Conservation (phyloP, 2,888 invertebrate species). For the Agrochola macilenta region DNA sequence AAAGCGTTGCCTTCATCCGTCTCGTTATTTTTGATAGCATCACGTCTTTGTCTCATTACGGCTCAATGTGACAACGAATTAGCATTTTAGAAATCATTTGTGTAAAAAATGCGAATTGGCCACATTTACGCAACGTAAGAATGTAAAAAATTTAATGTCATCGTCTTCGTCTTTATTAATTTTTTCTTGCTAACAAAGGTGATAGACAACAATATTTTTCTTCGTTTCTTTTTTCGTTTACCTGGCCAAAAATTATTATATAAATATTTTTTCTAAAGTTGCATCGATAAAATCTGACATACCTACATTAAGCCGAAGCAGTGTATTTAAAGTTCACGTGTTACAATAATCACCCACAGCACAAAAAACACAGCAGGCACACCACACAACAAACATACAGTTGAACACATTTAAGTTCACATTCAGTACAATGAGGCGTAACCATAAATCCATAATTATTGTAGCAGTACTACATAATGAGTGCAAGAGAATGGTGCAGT, state of each 20-base stretch:
- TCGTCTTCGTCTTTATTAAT: not conserved
- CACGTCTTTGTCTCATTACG: slow-evolving; percentile 33
- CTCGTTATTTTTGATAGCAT: slow-evolving; percentile 52
- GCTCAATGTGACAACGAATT: slow-evolving; percentile 35
- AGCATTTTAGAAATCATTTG: slow-evolving; percentile 25
- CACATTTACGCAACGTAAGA: not conserved
- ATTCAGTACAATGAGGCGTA: slow-evolving; percentile 42
- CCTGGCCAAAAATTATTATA: not conserved
- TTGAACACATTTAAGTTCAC: slow-evolving; percentile 35
- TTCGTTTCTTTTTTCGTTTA: not conserved
- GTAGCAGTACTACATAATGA: slow-evolving; percentile 37
- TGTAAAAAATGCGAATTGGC: not conserved
- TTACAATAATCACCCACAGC: not conserved
- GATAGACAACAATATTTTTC: not conserved
- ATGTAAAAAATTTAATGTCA: slow-evolving; percentile 13
- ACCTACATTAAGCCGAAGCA: not conserved
- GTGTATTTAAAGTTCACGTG: slow-evolving; percentile 7
- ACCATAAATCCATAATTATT: slow-evolving; percentile 24
- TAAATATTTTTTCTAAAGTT: not conserved
- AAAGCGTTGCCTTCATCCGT: slow-evolving; percentile 46
- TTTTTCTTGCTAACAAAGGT: slow-evolving; percentile 10
- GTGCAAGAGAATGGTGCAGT: slow-evolving; percentile 14
- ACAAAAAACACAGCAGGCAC: not conserved
- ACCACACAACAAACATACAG: slow-evolving; percentile 14
- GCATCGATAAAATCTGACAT: slow-evolving; percentile 6